Conservation (phyloP, 2,888 invertebrate species). For the Calliscelio sp. region DNA sequence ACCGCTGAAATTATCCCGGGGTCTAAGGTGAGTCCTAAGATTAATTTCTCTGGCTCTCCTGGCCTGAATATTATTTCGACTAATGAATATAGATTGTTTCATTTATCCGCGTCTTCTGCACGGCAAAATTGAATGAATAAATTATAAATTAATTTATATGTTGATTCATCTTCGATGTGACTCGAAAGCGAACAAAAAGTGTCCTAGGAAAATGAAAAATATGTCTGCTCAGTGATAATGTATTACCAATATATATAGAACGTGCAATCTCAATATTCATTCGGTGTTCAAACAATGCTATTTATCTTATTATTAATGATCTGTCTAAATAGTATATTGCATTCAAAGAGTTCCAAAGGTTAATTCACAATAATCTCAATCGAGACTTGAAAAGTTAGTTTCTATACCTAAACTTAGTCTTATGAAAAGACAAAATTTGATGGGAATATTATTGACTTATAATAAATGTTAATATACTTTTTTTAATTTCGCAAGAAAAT, state of each 20-base stretch:
- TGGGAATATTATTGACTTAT: slow-evolving; percentile 14
- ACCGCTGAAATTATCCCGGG: slow-evolving; percentile 53
- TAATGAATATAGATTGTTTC: slow-evolving; percentile 72
- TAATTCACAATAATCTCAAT: no score
- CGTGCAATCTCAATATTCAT: background rate
- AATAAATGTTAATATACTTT: background rate
- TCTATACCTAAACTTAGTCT: background rate
- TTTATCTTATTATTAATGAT: slow-evolving; percentile 29
- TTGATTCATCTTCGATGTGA: slow-evolving; percentile 57
- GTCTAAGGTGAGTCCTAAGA: slow-evolving; percentile 65
- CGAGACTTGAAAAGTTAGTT: no score
- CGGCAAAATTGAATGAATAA: slow-evolving; percentile 66
- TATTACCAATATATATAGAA: background rate
- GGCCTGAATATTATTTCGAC: slow-evolving; percentile 64
- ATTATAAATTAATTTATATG: slow-evolving; percentile 68
- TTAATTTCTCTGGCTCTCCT: slow-evolving; percentile 55
- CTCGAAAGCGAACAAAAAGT: slow-evolving; percentile 21
- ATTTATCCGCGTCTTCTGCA: slow-evolving; percentile 53
- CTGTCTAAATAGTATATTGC: no score
- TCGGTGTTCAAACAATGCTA: background rate
- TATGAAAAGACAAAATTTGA: background rate
- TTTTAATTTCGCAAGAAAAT: background rate
- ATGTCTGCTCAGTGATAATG: background rate
- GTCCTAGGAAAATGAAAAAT: slow-evolving; percentile 38
- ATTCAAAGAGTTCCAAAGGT: no score